Conservation (phyloP, 2,113 vertebrate genomes). For the Hemibagrus wyckioides region DNA sequence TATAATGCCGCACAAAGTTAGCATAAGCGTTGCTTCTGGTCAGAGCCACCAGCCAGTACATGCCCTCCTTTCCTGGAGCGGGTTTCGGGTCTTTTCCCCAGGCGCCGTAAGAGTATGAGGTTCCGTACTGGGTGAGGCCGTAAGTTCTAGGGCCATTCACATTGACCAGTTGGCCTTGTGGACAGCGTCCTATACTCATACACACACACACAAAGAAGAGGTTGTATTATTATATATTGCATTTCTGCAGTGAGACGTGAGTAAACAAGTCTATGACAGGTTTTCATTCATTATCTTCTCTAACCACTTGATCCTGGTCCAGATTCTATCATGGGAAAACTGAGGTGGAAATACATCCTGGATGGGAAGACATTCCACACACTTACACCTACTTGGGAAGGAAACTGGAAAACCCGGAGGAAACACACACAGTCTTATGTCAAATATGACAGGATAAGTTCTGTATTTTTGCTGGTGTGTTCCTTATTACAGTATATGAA, state of each 20-base stretch:
- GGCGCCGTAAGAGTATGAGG: slow-evolving; percentile 65
- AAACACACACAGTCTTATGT: no score
- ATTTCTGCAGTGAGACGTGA: no score
- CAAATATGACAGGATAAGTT: no score
- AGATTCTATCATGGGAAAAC: no score
- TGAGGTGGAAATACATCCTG: no score
- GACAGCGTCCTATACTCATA: slow-evolving; percentile 61
- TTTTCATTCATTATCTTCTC: no score
- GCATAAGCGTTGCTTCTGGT: slow-evolving; percentile 60
- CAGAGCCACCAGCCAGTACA: slow-evolving; percentile 71
- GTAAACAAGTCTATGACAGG: no score
- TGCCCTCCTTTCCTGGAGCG: slow-evolving; percentile 65
- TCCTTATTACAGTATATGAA: no score
- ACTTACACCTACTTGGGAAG: no score
- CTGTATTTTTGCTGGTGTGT: neutral
- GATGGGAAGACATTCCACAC: no score
- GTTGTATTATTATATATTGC: neutral
- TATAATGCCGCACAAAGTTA: slow-evolving; percentile 67
- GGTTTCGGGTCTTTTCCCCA: slow-evolving; percentile 76
- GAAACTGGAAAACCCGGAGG: no score
- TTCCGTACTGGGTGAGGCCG: slow-evolving; percentile 66
- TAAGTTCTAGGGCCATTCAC: slow-evolving; percentile 59
- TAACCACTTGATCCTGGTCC: no score
- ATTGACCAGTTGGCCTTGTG: slow-evolving; percentile 60
- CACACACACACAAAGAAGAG: slow-evolving; percentile 18